These are phyloP conservation scores for Sinohyriopsis cumingii DNA, from an alignment of 2,888 invertebrate species.

Conservation along the genomic window DNA sequence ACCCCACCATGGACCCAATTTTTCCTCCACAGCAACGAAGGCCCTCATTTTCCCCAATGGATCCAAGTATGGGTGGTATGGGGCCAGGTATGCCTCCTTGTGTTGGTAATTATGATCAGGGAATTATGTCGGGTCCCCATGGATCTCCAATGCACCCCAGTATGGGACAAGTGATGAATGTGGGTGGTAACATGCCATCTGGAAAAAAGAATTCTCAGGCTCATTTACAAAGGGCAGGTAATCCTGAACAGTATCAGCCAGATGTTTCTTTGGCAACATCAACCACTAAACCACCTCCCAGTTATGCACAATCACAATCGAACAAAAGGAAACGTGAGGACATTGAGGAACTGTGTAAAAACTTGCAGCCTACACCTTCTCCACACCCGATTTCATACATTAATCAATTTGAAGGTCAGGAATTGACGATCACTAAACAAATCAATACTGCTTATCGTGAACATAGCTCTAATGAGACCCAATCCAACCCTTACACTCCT, in stretches of 20 bases:
- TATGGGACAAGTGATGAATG: conserved; percentile 26
- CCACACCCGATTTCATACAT: conserved; percentile 97
- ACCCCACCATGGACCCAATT: conserved; percentile 50
- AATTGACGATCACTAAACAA: conserved; percentile 95
- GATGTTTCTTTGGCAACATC: conserved; percentile 43
- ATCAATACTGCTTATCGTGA: conserved; percentile 84
- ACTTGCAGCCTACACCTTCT: conserved; percentile 86
- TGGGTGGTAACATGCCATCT: conserved; percentile 47
- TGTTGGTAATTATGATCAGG: conserved; percentile 26
- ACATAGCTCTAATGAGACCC: conserved; percentile 45
- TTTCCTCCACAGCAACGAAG: conserved; percentile 49
- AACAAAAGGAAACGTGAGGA: conserved; percentile 64
- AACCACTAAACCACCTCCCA: conserved; percentile 68
- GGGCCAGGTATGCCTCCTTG: conserved; percentile 41
- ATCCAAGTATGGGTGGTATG: conserved; percentile 40
- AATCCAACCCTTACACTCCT: conserved; percentile 55
- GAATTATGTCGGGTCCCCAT: conserved; percentile 31
- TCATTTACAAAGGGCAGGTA: conserved; percentile 65
- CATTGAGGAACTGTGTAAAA: conserved; percentile 82
- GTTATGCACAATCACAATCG: conserved; percentile 69
- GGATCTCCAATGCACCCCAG: conserved; percentile 45
- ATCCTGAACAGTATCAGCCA: conserved; percentile 69
- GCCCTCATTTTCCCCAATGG: conserved; percentile 45
- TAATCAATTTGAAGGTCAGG: conserved; percentile 96
- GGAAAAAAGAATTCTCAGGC: conserved; percentile 55